Percentiles rank a stretch among this genome's conserved stretches.
phyloP scores from a whole-genome alignment of 2,113 vertebrate species.

The Ursus arctos region DNA sequence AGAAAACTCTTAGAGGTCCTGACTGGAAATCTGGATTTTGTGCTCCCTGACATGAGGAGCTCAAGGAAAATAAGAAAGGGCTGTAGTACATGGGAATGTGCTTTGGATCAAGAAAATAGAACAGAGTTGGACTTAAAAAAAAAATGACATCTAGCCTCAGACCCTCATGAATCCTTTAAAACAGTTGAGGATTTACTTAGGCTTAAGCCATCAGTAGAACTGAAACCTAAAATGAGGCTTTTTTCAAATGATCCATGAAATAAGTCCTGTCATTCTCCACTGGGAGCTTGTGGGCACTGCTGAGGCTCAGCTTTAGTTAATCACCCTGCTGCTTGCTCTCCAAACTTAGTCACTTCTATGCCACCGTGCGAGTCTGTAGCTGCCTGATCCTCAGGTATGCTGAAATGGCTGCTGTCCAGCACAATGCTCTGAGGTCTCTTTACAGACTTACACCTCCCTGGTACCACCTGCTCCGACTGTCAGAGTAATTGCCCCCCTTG shows the following conservation, averaged over 20 bases:
- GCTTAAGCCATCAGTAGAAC: background rate
- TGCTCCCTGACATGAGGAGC: background rate
- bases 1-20: background rate
- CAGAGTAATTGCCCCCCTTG: background rate
- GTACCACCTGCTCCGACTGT: background rate
- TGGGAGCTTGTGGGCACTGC: background rate
- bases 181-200: background rate
- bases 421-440: constrained; percentile 7
- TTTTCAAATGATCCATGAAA: background rate
- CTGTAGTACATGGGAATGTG: background rate
- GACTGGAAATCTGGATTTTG: constrained; percentile 20
- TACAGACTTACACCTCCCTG: background rate
- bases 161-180: background rate
- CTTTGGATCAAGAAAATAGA: constrained; percentile 16
- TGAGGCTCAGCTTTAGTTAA: background rate
- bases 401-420: constrained; percentile 1
- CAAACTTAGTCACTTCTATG: background rate
- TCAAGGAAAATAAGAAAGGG: background rate
- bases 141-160: background rate
- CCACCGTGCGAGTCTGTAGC: background rate
- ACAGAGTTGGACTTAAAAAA: background rate
- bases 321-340: background rate
- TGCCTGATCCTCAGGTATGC: background rate
- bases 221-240: background rate
- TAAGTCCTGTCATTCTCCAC: background rate